These are phyloP conservation scores for Dasypolia templi DNA, from an alignment of 2,888 invertebrate genomes.

Conservation along the genomic window DNA sequence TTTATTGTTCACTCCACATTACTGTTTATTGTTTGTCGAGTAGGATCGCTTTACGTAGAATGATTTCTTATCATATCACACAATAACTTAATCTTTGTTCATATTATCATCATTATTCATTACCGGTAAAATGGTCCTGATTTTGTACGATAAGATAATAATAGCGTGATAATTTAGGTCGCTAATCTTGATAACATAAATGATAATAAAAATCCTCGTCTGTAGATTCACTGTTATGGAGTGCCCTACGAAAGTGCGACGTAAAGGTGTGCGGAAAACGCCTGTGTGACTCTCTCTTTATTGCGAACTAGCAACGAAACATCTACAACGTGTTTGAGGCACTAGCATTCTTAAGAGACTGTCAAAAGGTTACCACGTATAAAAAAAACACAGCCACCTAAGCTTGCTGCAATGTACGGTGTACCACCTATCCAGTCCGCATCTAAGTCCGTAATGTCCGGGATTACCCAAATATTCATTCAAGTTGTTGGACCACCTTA, in stretches of 20 bases:
- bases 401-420: neutral
- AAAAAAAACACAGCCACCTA: neutral
- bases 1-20: slow-evolving; percentile 25
- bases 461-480: neutral
- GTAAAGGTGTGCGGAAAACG: neutral
- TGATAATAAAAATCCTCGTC: neutral
- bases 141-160: slow-evolving; percentile 72
- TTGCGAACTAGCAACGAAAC: neutral
- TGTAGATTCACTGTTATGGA: neutral
- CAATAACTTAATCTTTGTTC: slow-evolving; percentile 61
- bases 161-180: slow-evolving; percentile 22
- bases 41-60: slow-evolving; percentile 61
- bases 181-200: neutral
- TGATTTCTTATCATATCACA: slow-evolving; percentile 68
- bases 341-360: neutral
- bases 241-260: neutral
- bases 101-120: slow-evolving; percentile 67
- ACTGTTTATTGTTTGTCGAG: slow-evolving; percentile 64
- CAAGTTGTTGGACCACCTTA: slow-evolving; percentile 1
- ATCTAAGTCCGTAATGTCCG: neutral
- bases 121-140: slow-evolving; percentile 71
- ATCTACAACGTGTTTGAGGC: no score
- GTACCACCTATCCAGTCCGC: no score
- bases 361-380: no score
- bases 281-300: neutral